Evolutionary conservation across 2,113 vertebrate species (phyloP).

Genomic region (Cinclus mexicanus): DNA sequence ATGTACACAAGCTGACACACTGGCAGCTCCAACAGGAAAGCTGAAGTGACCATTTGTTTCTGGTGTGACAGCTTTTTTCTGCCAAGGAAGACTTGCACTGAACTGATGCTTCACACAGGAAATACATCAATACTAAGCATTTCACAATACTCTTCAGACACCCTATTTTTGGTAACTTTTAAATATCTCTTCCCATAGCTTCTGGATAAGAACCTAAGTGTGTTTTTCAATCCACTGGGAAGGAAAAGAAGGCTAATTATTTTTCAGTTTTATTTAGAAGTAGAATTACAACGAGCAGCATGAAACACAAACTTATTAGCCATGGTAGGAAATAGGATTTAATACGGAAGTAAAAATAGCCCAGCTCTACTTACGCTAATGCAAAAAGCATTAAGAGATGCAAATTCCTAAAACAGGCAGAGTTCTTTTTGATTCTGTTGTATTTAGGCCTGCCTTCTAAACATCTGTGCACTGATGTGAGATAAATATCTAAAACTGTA

Average conservation of each 20-base stretch:
- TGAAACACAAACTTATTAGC: neutral
- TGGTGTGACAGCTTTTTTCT: neutral
- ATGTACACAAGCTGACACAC: fast-evolving
- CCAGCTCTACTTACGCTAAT: neutral
- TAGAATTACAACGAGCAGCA: neutral
- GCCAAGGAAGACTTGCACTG: neutral
- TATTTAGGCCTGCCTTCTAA: neutral
- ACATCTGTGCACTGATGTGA: neutral
- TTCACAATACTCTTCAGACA: neutral
- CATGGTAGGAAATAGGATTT: neutral
- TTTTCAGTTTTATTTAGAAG: neutral
- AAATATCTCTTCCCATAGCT: neutral
- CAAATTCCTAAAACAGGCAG: neutral
- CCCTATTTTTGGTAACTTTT: neutral
- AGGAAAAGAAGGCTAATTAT: neutral
- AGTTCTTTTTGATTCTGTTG: neutral
- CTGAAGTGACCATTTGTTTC: neutral
- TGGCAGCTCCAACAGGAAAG: neutral
- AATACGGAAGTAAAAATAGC: neutral
- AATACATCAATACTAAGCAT: neutral
- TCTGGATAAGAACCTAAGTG: neutral
- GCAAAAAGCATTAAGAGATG: neutral
- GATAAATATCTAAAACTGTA: conserved; percentile 5
- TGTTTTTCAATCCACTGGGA: neutral
- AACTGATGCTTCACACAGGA: neutral